Conservation (phyloP, 2,113 vertebrate species). For the Myiozetetes cayanensis region DNA sequence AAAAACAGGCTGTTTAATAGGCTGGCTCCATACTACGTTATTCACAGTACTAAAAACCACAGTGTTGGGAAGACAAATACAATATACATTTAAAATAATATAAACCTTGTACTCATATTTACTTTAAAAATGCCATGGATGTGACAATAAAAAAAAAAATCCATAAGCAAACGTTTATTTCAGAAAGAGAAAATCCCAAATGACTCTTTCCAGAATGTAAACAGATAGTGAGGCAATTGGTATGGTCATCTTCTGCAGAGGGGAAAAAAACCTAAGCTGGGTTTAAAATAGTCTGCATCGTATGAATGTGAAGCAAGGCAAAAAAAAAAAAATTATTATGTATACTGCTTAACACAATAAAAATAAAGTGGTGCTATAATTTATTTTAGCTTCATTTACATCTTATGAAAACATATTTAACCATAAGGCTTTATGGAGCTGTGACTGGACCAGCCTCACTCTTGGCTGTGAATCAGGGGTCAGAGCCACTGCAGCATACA, state of each 20-base stretch:
- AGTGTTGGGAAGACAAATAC: constrained; percentile 82
- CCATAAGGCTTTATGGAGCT: neutral
- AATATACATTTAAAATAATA: constrained; percentile 85
- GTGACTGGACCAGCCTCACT: neutral
- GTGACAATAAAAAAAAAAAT: constrained; percentile 76
- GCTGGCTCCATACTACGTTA: constrained; percentile 80
- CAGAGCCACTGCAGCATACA: neutral
- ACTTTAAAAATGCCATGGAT: constrained; percentile 76
- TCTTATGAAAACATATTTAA: constrained; percentile 12
- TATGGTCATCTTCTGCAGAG: constrained; percentile 39
- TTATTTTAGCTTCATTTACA: constrained; percentile 16
- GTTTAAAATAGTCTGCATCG: constrained; percentile 33
- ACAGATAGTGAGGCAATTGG: constrained; percentile 63
- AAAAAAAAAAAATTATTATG: neutral
- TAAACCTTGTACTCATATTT: constrained; percentile 80
- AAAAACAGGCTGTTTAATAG: constrained; percentile 85
- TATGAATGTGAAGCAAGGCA: neutral
- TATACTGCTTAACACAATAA: constrained; percentile 35
- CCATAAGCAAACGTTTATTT: constrained; percentile 58
- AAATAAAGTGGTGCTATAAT: constrained; percentile 22
- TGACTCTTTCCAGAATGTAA: constrained; percentile 51
- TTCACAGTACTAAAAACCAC: constrained; percentile 81
- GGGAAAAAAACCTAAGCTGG: neutral
- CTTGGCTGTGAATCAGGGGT: neutral
- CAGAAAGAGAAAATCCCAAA: constrained; percentile 64